Percentiles rank a stretch among this genome's conserved stretches.
These are phyloP conservation scores for Petrocephalus zakoni DNA, from an alignment of 2,113 vertebrate species.

Conservation along the genomic window DNA sequence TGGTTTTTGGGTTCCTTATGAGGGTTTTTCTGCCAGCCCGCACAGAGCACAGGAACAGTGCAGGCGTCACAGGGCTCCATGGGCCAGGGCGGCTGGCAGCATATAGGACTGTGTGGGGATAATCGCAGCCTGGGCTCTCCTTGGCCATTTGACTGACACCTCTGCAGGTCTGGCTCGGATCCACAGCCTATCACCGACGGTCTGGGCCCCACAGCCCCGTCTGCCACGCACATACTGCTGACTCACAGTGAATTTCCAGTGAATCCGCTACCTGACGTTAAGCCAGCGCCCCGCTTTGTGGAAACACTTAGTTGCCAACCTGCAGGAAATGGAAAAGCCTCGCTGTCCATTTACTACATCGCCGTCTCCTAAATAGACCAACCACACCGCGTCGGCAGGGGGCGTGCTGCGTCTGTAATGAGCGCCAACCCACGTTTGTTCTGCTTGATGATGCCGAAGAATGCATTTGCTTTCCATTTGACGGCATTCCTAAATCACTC, in stretches of 20 bases:
- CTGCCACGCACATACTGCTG: conserved; percentile 5
- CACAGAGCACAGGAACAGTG: conserved; percentile 18
- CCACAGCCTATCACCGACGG: conserved; percentile 8
- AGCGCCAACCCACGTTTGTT: background rate
- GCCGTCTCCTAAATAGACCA: background rate
- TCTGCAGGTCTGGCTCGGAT: conserved; percentile 11
- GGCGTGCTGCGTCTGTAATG: background rate
- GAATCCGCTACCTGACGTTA: conserved; percentile 42
- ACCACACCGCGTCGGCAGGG: background rate
- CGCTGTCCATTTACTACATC: background rate
- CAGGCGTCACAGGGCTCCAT: conserved; percentile 23
- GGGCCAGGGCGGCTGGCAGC: background rate
- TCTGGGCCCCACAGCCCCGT: background rate
- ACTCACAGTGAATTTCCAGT: conserved; percentile 45
- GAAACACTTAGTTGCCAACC: conserved; percentile 18
- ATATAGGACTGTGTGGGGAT: background rate
- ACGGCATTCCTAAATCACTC: background rate
- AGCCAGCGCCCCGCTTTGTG: conserved; percentile 39
- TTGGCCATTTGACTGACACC: conserved; percentile 19
- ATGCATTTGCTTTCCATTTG: conserved; percentile 1
- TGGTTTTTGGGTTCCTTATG: conserved; percentile 27
- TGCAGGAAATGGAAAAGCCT: conserved; percentile 19
- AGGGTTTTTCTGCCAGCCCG: conserved; percentile 27
- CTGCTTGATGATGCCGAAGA: background rate
- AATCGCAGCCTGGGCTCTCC: background rate